Base-by-base conservation (phyloP, 1,140 invertebrate species). In the Hirudo medicinalis region DNA sequence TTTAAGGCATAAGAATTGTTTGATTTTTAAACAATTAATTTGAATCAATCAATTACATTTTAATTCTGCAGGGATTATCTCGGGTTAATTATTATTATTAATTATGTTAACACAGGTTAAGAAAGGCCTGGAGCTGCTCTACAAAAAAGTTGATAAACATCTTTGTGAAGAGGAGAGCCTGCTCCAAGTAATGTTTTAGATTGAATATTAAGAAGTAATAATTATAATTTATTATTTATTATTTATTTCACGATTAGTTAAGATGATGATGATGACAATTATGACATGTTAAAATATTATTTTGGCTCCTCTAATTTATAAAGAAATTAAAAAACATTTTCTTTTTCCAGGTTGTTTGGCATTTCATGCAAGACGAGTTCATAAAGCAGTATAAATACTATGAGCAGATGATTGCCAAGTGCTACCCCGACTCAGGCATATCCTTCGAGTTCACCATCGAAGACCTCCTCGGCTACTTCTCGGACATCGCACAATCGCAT, bases 281-380 rank as follows among this genome's bases (percentile, higher is more conserved):
- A n/a, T n/a, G 15, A 17, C 15, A 49, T 13, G 9, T 20, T 25
- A 63, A 63, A 20, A 25, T 63, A 63, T 22, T 20, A 70, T 9
- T 6, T 0, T 43, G 20, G 0, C 68, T 40, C 40, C 9, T 53
- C 17, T 20, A 17, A 20, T 40, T 22, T 53, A 36, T 70, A 5
- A 70, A 36, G 74, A 73, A 54, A 63, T 71, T 22, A n/a, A n/a
- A n/a, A n/a, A 29, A 63, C 20, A 19, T 43, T 54, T 53, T 25
- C 20, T 55, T 43, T 72, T 83, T 81, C 40, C 76, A 91, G 89
- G 92, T 97, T 55, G 95, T 99, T 69, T 99, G 97, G 96, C 87
- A 92, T 80, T 92, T 94, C 77, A 98, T 99, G 95, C 94, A 97
- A 85, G 91, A 96, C 82, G 94, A 98, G 85, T 98, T 99, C 82